These are phyloP conservation scores for Chalcis sispes DNA, from an alignment of 2,888 invertebrate genomes.

Conservation along the genomic window DNA sequence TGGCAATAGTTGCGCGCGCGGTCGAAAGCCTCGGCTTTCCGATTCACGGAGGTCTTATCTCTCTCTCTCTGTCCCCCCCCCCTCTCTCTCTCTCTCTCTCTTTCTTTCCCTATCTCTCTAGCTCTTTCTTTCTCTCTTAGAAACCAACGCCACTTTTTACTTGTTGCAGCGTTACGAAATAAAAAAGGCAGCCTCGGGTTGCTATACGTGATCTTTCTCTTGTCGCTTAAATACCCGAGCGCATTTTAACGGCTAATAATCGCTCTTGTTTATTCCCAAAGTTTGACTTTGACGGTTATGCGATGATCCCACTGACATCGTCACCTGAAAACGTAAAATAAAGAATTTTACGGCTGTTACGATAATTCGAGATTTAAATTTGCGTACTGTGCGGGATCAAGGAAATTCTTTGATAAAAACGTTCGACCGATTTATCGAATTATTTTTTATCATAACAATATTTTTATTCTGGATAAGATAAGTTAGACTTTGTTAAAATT, in stretches of 20 bases:
- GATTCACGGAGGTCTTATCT: slow-evolving; percentile 7
- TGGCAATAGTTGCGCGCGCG: too few relatives aligned
- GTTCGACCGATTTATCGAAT: too few relatives aligned
- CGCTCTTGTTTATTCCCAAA: background rate
- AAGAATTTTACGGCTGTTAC: background rate
- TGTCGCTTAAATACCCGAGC: slow-evolving; percentile 9
- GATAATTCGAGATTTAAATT: too few relatives aligned
- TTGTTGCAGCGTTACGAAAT: too few relatives aligned
- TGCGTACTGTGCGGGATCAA: too few relatives aligned
- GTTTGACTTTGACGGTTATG: too few relatives aligned
- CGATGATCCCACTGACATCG: slow-evolving; percentile 20
- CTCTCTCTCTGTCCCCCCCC: background rate
- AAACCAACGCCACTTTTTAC: too few relatives aligned
- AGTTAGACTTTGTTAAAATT: too few relatives aligned
- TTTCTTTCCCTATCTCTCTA: background rate
- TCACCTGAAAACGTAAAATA: slow-evolving; percentile 16
- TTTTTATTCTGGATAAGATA: too few relatives aligned
- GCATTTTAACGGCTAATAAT: slow-evolving; percentile 34
- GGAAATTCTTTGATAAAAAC: too few relatives aligned
- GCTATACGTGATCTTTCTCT: background rate
- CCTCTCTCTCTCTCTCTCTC: background rate
- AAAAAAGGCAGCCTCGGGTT: too few relatives aligned
- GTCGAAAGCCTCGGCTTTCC: background rate
- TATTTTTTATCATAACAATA: too few relatives aligned
- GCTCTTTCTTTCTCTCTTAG: background rate